A percentile compares a stretch with the other conserved stretches of the same genome.
These are phyloP conservation scores for Drosophila athabasca DNA, from an alignment of 1,140 invertebrate genomes.

Conservation along the genomic window DNA sequence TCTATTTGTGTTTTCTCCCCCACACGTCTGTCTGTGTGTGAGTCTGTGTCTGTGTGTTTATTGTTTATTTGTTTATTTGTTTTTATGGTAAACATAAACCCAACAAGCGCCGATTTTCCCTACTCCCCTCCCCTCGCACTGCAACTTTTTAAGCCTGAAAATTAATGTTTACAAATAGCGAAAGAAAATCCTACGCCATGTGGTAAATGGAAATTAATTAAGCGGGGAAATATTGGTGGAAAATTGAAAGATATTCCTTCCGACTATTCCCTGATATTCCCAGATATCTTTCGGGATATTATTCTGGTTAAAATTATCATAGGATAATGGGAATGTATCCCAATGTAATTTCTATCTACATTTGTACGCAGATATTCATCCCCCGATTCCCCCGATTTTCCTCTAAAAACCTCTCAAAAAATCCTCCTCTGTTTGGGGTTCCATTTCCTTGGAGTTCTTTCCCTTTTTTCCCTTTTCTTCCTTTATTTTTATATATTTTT, in stretches of 20 bases:
- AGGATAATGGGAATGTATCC: too few relatives aligned
- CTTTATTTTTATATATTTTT: too few relatives aligned
- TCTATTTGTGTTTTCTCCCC: slow-evolving; percentile 38
- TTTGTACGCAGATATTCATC: too few relatives aligned
- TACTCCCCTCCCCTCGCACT: slow-evolving; percentile 1
- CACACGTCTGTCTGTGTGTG: slow-evolving; percentile 34
- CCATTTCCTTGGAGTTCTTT: slow-evolving; percentile 26
- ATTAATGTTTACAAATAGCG: slow-evolving; percentile 30
- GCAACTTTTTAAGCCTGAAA: slow-evolving; percentile 41
- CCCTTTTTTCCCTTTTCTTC: too few relatives aligned
- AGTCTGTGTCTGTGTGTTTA: slow-evolving; percentile 37
- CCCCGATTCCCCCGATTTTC: too few relatives aligned
- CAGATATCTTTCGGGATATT: too few relatives aligned
- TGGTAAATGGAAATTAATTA: slow-evolving; percentile 1
- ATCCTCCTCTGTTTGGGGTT: slow-evolving; percentile 32
- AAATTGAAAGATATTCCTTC: not conserved
- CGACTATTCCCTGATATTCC: too few relatives aligned
- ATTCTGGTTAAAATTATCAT: too few relatives aligned
- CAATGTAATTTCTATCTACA: too few relatives aligned
- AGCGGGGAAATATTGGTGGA: not conserved
- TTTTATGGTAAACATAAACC: slow-evolving; percentile 67
- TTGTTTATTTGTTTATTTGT: slow-evolving; percentile 74
- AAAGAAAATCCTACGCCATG: slow-evolving; percentile 22
- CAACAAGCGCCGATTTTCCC: slow-evolving; percentile 65
- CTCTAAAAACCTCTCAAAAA: too few relatives aligned